Percentiles rank a stretch among this genome's conserved stretches.
Conservation (phyloP, 2,888 invertebrate species). For the Gnatocerus cornutus region DNA sequence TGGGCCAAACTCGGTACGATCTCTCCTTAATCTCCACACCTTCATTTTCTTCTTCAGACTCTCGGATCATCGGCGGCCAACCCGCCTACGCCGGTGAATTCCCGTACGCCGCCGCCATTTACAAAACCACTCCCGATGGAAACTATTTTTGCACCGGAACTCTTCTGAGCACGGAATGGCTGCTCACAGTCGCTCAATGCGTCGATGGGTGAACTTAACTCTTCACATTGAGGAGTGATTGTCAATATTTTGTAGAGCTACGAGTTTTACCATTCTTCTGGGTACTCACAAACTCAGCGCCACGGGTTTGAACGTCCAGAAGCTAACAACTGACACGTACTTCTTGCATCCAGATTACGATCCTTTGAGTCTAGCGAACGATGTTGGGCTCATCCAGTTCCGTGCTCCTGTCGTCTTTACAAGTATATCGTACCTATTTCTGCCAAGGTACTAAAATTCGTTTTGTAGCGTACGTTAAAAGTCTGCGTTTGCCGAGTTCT, state of each 20-base stretch:
- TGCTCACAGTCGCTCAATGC: constrained; percentile 26
- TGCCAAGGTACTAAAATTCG: neutral
- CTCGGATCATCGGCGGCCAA: constrained; percentile 30
- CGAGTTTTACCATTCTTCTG: constrained; percentile 17
- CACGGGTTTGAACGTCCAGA: neutral
- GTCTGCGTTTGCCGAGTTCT: constrained; percentile 12
- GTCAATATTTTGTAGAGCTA: constrained; percentile 10
- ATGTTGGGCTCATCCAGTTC: constrained; percentile 28
- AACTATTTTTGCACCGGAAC: constrained; percentile 28
- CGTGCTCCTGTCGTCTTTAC: constrained; percentile 13
- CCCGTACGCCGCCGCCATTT: constrained; percentile 31
- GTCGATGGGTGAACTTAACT: constrained; percentile 1
- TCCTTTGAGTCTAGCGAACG: constrained; percentile 11
- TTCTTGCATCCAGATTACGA: constrained; percentile 30
- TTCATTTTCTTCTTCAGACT: too few relatives aligned
- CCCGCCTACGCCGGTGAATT: constrained; percentile 20
- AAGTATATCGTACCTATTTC: neutral
- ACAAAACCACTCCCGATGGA: constrained; percentile 15
- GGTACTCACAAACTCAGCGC: constrained; percentile 24
- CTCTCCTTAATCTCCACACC: too few relatives aligned
- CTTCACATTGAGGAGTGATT: neutral
- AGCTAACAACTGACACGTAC: constrained; percentile 15
- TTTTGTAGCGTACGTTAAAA: constrained; percentile 25
- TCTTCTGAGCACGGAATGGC: constrained; percentile 10
- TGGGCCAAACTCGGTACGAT: too few relatives aligned